phyloP scores from a whole-genome alignment of 2,888 invertebrate species.

The Myathropa florea region DNA sequence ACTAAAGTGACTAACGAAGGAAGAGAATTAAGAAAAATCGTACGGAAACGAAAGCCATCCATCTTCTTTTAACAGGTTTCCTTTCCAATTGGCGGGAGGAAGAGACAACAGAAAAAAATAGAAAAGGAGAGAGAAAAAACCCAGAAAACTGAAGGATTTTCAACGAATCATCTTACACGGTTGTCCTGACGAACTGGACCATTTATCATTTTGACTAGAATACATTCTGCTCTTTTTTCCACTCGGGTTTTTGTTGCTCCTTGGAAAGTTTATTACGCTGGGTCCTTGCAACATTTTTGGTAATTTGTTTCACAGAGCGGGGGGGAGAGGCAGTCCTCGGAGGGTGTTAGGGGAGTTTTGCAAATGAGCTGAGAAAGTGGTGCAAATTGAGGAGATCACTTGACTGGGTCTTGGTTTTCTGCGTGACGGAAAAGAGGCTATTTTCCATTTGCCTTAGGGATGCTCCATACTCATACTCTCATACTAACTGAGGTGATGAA shows the following conservation, averaged over 20 bases:
- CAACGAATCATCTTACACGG: slow-evolving; percentile 62
- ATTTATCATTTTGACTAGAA: slow-evolving; percentile 58
- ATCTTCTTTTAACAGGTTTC: slow-evolving; percentile 59
- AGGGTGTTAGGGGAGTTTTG: neutral
- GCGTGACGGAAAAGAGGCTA: neutral
- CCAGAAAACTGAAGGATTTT: slow-evolving; percentile 53
- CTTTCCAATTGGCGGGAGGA: neutral
- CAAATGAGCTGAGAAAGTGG: neutral
- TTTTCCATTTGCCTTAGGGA: too few relatives aligned
- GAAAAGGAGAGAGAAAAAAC: neutral
- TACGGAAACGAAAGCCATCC: slow-evolving; percentile 40
- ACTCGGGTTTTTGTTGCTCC: neutral
- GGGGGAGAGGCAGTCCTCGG: too few relatives aligned
- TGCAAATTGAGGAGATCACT: neutral
- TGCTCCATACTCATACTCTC: too few relatives aligned
- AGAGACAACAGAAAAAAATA: neutral
- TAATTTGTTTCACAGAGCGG: slow-evolving; percentile 19
- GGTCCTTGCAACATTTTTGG: slow-evolving; percentile 22
- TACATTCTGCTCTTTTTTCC: slow-evolving; percentile 2
- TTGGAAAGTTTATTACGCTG: slow-evolving; percentile 19
- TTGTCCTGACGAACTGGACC: slow-evolving; percentile 46
- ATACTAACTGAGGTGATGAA: neutral
- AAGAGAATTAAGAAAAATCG: slow-evolving; percentile 50
- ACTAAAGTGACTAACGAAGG: slow-evolving; percentile 21
- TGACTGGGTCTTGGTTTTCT: neutral